These are phyloP conservation scores for Setophaga coronata DNA, from an alignment of 2,113 vertebrate genomes.

Conservation along the genomic window DNA sequence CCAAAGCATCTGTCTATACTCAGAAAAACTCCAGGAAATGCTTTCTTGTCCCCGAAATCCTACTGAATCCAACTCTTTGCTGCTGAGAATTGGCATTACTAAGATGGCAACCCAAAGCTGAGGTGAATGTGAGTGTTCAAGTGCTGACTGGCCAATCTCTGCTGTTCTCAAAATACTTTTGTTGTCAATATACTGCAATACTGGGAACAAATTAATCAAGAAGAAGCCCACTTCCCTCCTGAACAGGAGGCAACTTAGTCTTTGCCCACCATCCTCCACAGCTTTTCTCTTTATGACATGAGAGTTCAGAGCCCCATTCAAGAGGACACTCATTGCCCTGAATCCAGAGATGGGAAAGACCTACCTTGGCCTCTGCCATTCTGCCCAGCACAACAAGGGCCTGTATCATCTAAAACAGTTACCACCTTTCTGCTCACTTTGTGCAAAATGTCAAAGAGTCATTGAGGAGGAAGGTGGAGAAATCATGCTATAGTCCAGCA, in stretches of 20 bases:
- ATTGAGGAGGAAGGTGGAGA: background rate
- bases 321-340: background rate
- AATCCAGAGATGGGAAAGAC: background rate
- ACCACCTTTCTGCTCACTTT: background rate
- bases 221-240: background rate
- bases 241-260: background rate
- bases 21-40: background rate
- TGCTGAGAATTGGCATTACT: background rate
- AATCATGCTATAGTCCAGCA: background rate
- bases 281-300: background rate
- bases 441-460: background rate
- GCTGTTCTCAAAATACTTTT: background rate
- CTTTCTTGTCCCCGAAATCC: background rate
- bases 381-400: background rate
- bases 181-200: background rate
- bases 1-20: background rate
- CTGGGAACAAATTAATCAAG: background rate
- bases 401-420: background rate
- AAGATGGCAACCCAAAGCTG: background rate
- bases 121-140: background rate
- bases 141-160: background rate
- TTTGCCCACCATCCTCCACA: background rate
- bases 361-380: background rate
- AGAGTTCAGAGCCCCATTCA: background rate
- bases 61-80: background rate